Conservation (phyloP, 2,888 invertebrate genomes). For the Subacronicta megacephala region DNA sequence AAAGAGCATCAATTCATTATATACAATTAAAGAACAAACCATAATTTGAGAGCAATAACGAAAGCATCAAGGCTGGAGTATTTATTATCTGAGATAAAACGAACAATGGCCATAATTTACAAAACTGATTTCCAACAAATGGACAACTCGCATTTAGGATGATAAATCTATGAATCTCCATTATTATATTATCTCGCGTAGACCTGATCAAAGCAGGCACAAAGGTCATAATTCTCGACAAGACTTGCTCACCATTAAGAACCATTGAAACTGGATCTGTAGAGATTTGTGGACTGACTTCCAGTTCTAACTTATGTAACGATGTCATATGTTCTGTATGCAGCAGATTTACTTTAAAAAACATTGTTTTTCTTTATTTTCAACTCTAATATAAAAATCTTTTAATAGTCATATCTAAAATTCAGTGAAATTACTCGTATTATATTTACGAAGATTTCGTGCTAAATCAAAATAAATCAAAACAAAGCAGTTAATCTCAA, state of each 20-base stretch:
- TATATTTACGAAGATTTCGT: conserved; percentile 1
- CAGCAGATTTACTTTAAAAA: too few relatives aligned
- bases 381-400: neutral
- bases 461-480: conserved; percentile 26
- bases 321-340: conserved; percentile 17
- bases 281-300: conserved; percentile 45
- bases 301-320: conserved; percentile 46
- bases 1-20: conserved; percentile 60
- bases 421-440: neutral
- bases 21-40: neutral
- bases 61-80: conserved; percentile 5
- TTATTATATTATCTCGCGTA: conserved; percentile 30
- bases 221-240: conserved; percentile 64
- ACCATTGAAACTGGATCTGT: conserved; percentile 63
- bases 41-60: neutral
- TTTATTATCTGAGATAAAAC: conserved; percentile 12
- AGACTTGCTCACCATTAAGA: conserved; percentile 63
- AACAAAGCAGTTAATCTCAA: conserved; percentile 24
- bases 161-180: conserved; percentile 32
- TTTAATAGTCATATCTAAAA: conserved; percentile 2
- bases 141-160: conserved; percentile 13
- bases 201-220: conserved; percentile 51
- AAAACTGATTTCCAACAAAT: conserved; percentile 34
- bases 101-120: conserved; percentile 22
- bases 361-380: too few relatives aligned